Base-by-base conservation (phyloP, 2,888 invertebrate species). In the Colostygia pectinataria region DNA sequence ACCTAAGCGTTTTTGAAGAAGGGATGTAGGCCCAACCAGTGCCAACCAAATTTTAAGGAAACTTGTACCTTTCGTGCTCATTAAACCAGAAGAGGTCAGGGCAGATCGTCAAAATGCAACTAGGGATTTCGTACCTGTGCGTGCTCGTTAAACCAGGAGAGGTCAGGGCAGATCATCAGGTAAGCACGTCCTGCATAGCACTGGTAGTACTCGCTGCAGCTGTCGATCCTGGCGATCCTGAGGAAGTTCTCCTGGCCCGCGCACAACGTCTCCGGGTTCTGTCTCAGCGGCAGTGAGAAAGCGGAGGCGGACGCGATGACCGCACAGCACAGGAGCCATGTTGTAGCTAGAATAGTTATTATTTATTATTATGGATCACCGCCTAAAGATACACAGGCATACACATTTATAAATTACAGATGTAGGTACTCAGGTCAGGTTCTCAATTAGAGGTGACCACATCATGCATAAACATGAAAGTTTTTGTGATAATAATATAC, bases 211-310 rank as follows among this genome's bases (percentile, higher is more conserved):
- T 76, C 68, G 28, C 68, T 47, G 67, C 91, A 91, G 63, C 74
- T 79, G 0, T 77, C 69, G 9, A 76, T 50, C 57, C 74, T 72
- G 52, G 89, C 79, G 55, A 91, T 85, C 33, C 90, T 77, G 13
- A 89, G 79, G 74, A 89, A 90, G 70, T 90, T 87, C 65, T 79
- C 81, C 62, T 90, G 89, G 54, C 88, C 87, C 28, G 74, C 67
- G 68, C 90, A 90, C n/a, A 89, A 65, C 9, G 83, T 85, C 83
- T 88, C 89, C 74, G 83, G 80, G 57, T 88, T 75, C 68, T 88
- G 88, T 81, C 90, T 87, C 82, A 79, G 63, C 39, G 59, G 54
- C 13, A 89, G 80, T 76, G 88, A 89, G 81, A 85, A 55, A 53
- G 80, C 76, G 73, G 88, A 86, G 77, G 72, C 72, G 64, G 74